Percentiles rank a stretch among this genome's conserved stretches.
These are phyloP conservation scores for Atherix ibis DNA, from an alignment of 2,888 invertebrate species.

Conservation along the genomic window DNA sequence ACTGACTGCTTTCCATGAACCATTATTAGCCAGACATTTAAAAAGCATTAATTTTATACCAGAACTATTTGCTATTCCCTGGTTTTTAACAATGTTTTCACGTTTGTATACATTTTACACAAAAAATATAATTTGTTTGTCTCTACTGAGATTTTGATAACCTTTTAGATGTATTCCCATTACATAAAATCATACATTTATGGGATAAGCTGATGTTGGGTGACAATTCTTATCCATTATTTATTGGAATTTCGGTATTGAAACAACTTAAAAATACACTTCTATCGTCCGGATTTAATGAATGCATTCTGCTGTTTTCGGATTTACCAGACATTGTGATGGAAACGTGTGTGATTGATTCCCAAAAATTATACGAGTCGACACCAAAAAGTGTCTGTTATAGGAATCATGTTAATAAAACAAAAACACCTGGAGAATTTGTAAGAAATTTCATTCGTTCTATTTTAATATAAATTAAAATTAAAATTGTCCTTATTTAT, in stretches of 20 bases:
- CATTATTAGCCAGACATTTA: conserved; percentile 77
- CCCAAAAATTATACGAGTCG: conserved; percentile 65
- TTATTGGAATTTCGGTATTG: conserved; percentile 86
- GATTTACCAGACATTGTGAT: conserved; percentile 96
- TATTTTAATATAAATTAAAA: conserved; percentile 2
- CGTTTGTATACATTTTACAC: conserved; percentile 46
- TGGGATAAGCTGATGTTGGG: conserved; percentile 95
- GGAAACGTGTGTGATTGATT: conserved; percentile 78
- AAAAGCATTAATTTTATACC: conserved; percentile 88
- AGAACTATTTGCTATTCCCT: conserved; percentile 95
- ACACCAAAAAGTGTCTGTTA: conserved; percentile 82
- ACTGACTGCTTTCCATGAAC: conserved; percentile 90
- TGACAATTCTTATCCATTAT: conserved; percentile 83
- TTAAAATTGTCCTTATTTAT: conserved; percentile 14
- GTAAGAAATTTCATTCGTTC: conserved; percentile 16
- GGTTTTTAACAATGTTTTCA: conserved; percentile 98
- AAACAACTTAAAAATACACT: conserved; percentile 72
- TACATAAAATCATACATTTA: conserved; percentile 92
- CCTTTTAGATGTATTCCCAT: conserved; percentile 78
- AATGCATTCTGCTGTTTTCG: conserved; percentile 95
- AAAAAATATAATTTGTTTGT: conserved; percentile 1
- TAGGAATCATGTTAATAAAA: conserved; percentile 54
- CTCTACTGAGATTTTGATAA: conserved; percentile 1
- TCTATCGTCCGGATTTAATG: conserved; percentile 87
- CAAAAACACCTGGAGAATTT: conserved; percentile 22